Evolutionary conservation across 2,797 vertebrate species (phyloP), one percentile per base, ranked within the genome.

Genomic region (Myotis pilosus): DNA sequence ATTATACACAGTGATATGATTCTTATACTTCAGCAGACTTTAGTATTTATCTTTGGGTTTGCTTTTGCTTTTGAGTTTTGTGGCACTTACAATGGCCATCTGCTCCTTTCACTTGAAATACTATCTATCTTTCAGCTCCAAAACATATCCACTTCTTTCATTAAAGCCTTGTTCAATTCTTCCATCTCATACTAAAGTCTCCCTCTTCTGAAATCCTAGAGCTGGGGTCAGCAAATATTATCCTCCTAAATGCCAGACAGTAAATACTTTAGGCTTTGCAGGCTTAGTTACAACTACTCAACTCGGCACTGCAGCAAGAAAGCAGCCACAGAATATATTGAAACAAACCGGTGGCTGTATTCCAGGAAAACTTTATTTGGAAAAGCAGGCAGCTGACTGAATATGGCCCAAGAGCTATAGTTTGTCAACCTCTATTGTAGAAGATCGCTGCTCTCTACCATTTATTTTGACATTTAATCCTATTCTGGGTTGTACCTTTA

Each of bases 401-500:
- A 30, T 72, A 47, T 11, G 3, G 22, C 22, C 55, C 49, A 62
- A 71, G 36, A 25, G 16, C 30, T 38, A 71, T 10, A 36, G 8
- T 49, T 68, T 47, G 19, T 75, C 69, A 85, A 30, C 36, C 51
- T 41, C 30, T 80, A 5, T 68, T 55, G 5, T 22, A 91, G n/a
- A 49, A 10, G 38, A 95, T 69, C n/a, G 13, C 4, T 79, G n/a
- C 30, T 85, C 30, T 87, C 47, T 68, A n/a, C 25, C 30, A 38
- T 60, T 92, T 89, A 87, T 84, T 91, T 85, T 62, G 62, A 93
- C 13, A 80, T 25, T 78, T 80, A 69, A 22, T 55, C 33, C 44
- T 82, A 82, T 6, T 69, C 78, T 80, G 36, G 20, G 57, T 64
- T 80, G 11, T 78, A 57, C 20, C 36, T 64, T 60, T 89, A 79